Evolutionary conservation across 2,113 vertebrate genomes (phyloP).

Genomic region (Baryphthengus martii): DNA sequence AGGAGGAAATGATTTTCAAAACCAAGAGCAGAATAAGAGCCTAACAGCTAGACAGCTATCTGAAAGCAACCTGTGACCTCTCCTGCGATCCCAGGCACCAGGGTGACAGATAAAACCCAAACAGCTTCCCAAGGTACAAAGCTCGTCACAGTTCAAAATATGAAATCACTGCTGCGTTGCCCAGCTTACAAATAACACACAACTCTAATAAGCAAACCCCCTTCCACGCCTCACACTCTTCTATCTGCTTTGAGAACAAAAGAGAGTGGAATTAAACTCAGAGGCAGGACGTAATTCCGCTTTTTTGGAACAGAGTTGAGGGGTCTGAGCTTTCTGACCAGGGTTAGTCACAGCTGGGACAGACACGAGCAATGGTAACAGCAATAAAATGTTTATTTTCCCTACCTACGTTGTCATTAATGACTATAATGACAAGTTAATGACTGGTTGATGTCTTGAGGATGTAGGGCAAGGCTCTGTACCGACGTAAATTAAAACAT

Average conservation of each 20-base stretch:
- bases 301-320: neutral
- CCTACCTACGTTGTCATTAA: neutral
- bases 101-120: neutral
- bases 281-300: neutral
- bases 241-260: neutral
- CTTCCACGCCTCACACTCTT: neutral
- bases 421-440: neutral
- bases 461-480: neutral
- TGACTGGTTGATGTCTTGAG: neutral
- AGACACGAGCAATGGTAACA: neutral
- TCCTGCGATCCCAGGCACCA: neutral
- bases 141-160: neutral
- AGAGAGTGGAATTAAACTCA: neutral
- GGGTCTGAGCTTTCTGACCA: neutral
- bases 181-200: neutral
- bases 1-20: conserved; percentile 5
- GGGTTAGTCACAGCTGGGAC: neutral
- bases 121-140: neutral
- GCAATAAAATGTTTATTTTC: neutral
- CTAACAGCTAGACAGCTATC: neutral
- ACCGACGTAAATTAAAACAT: neutral
- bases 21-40: neutral
- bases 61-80: neutral
- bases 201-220: neutral
- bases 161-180: neutral